Base-by-base conservation (phyloP, 2,888 invertebrate species). In the Hirtodrosophila confusa region DNA sequence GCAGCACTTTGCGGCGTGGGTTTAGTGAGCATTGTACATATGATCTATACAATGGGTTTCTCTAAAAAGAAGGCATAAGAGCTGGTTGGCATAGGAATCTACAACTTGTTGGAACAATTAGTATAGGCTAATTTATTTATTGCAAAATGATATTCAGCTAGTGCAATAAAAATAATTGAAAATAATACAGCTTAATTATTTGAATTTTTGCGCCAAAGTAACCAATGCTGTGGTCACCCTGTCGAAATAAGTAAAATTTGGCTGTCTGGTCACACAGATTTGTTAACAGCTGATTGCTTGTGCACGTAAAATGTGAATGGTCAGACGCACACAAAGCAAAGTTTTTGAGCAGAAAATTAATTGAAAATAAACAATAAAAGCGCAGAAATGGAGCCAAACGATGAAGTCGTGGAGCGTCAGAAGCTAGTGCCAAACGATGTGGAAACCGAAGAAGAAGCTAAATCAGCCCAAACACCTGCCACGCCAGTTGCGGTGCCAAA, bases 351-450 rank as follows among this genome's bases (percentile, higher is more conserved):
- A 29, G 7, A 47, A 48, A 66, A 65, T 37, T 41, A 17, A 45
- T 47, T 12, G 49, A 36, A 43, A 69, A 57, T 35, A 12, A 47
- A 12, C 3, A 35, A 10, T 29, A 39, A 60, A 62, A 51, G 47
- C 41, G 45, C 12, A 36, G 12, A 2, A 73, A 66, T 92, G 91
- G 92, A 92, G 70, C 88, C 90, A 12, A 92, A 92, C 74, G 92
- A 91, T 75, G 92, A 92, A 80, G 90, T 92, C 55, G 92, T 92
- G 11, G 92, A 92, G 73, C 89, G 92, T 11, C 91, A 92, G 54
- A 91, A 92, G 64, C 82, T 92, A 48, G 92, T 92, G 61, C 88
- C 89, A 64, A 90, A 90, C 56, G 91, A 92, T 85, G 89, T 89
- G 41, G 91, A 92, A 75, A 89, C 89, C 0, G 91, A 92, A 43